Base-by-base conservation (phyloP, 2,888 invertebrate genomes). In the Rhagonycha lutea region DNA sequence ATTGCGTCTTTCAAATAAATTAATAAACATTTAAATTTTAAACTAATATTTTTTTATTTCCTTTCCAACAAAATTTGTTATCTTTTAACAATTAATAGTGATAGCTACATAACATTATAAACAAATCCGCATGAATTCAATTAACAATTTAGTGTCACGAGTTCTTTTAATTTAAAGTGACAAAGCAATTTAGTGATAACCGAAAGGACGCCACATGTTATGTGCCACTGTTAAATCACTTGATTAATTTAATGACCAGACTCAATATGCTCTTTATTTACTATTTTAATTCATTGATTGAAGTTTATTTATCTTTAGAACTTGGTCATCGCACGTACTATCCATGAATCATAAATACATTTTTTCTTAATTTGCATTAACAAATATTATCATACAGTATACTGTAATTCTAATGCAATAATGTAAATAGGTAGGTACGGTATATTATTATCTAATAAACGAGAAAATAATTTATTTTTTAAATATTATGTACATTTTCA, bases 201-300 rank as follows among this genome's bases (percentile, higher is more conserved):
- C 47, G 47, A 47, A n/a, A 47, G 47, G 12, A 47, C 47, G 26
- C 75, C 71, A 75, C 71, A 71, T 75, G 75, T 75, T 75, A 71
- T 72, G 71, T 75, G 75, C 75, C 75, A 75, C 75, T 75, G 75
- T 71, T 72, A 75, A 74, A 75, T 65, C 62, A 18, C 47, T 62
- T 69, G 61, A 75, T 75, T 72, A 75, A 62, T n/a, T 75, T 47
- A 71, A 75, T 60, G 68, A 70, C 72, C 75, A 72, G 72, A 75
- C 75, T 47, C 68, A 71, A 75, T 72, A 63, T 72, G 75, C 69
- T 72, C 63, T 63, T 63, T 14, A 63, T 72, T 72, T 18, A 72
- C 47, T 23, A 72, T 24, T 65, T 72, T 72, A 72, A 65, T 23
- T 63, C 63, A 65, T 72, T 32, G 47, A 47, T 28, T 63, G 29